Conservation (phyloP, 1,140 invertebrate species). For the Drosophila auraria region DNA sequence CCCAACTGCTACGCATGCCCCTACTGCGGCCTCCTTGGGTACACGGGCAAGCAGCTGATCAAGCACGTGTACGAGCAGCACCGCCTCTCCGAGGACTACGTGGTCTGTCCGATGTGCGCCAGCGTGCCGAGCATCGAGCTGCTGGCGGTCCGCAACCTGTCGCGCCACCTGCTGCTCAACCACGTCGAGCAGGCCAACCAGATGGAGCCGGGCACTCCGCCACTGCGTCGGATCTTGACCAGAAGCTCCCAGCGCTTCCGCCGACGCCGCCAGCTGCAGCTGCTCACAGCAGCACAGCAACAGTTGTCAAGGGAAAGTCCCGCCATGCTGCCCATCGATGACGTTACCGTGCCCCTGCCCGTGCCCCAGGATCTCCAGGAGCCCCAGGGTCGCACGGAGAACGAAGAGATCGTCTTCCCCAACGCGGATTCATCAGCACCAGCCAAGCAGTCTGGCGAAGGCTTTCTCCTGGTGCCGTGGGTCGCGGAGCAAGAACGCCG, state of each 20-base stretch:
- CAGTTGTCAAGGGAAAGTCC: not conserved
- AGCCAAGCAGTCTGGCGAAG: not conserved
- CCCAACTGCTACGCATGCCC: conserved; percentile 68
- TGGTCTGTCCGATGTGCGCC: conserved; percentile 67
- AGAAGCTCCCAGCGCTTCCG: conserved; percentile 28
- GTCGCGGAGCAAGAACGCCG: conserved; percentile 22
- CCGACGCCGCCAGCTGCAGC: conserved; percentile 7
- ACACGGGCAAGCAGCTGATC: conserved; percentile 61
- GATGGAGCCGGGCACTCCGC: conserved; percentile 60
- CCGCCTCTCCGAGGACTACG: conserved; percentile 45
- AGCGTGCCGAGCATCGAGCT: conserved; percentile 21
- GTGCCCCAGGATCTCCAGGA: not conserved
- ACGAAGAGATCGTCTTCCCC: not conserved
- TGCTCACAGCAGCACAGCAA: conserved; percentile 7
- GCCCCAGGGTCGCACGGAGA: not conserved
- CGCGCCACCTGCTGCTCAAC: conserved; percentile 57
- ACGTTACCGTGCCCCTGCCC: not conserved
- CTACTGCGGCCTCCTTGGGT: conserved; percentile 50
- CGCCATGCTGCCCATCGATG: not conserved
- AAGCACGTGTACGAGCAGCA: conserved; percentile 56
- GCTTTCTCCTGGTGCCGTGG: conserved; percentile 43
- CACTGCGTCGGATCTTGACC: conserved; percentile 26
- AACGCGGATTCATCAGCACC: too few species aligned
- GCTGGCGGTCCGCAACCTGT: conserved; percentile 55
- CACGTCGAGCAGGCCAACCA: conserved; percentile 68